These are phyloP conservation scores for Ciconia maguari DNA, from an alignment of 2,113 vertebrate species.

Conservation along the genomic window DNA sequence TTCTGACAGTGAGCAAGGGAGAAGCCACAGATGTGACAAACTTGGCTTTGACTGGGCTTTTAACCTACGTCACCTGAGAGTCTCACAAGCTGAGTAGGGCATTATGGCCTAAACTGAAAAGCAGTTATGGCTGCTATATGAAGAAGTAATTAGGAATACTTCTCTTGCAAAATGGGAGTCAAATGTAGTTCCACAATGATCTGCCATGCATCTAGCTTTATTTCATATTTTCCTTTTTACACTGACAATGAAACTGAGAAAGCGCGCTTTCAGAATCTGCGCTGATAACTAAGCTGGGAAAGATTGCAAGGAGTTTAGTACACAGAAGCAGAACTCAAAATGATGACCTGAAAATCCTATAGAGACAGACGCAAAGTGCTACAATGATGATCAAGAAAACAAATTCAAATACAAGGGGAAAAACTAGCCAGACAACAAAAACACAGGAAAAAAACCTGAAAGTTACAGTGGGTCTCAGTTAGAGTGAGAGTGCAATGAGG, in stretches of 20 bases:
- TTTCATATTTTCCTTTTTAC: neutral
- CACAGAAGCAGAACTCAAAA: neutral
- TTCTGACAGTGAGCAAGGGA: neutral
- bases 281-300: neutral
- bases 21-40: neutral
- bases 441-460: neutral
- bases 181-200: neutral
- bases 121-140: neutral
- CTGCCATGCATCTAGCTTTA: neutral
- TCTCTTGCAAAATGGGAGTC: neutral
- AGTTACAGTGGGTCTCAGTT: neutral
- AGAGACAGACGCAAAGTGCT: neutral
- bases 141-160: neutral
- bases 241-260: neutral
- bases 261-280: neutral
- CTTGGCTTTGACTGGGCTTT: neutral
- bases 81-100: neutral
- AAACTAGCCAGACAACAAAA: neutral
- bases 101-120: neutral
- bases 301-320: neutral
- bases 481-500: neutral
- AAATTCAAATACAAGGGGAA: neutral
- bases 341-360: neutral
- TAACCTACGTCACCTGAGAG: neutral
- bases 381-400: neutral